Base-by-base conservation (phyloP, 2,888 invertebrate genomes). In the Halictus ligatus region DNA sequence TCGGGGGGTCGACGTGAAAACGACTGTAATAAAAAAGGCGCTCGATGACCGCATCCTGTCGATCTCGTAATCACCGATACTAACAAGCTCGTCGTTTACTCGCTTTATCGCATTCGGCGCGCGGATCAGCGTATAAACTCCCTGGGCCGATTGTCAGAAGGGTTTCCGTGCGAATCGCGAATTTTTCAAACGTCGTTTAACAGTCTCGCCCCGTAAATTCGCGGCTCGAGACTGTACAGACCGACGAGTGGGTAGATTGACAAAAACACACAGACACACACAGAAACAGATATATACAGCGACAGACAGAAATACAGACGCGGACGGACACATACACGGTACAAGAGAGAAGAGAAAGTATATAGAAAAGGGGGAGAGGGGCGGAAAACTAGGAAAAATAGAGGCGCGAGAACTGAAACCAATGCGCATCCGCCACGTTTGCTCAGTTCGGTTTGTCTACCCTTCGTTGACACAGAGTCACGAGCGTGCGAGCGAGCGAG, bases 171-270 rank as follows among this genome's bases (percentile, higher is more conserved):
- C 83, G 90, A 89, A 89, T 79, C 86, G 88, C 88, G 88, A 91
- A 92, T 92, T 93, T 94, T 94, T 91, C 90, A 90, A 93, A 92
- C 89, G 90, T 90, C 92, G 91, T 92, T 93, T 92, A 92, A 90
- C 91, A 90, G 92, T 93, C 92, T 92, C 86, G 85, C 69, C 4
- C 82, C 90, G 89, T 90, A 90, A 92, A 93, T 91, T 91, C 89
- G 88, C 80, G 83, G 85, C 85, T 86, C 35, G 86, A 40, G 75
- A 69, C 60, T 74, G 29, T 64, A 71, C 43, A 54, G 67, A 48
- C 77, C 79, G 80, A 40, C 80, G 76, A 84, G 81, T 81, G 78
- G 85, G 87, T 83, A 84, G 87, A 84, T 89, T 74, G 72, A 80
- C 50, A 67, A 67, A 67, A 67, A 67, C 8, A 35, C 35, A 67